Base-by-base conservation (phyloP, 2,888 invertebrate genomes). In the Eristalis intricaria region DNA sequence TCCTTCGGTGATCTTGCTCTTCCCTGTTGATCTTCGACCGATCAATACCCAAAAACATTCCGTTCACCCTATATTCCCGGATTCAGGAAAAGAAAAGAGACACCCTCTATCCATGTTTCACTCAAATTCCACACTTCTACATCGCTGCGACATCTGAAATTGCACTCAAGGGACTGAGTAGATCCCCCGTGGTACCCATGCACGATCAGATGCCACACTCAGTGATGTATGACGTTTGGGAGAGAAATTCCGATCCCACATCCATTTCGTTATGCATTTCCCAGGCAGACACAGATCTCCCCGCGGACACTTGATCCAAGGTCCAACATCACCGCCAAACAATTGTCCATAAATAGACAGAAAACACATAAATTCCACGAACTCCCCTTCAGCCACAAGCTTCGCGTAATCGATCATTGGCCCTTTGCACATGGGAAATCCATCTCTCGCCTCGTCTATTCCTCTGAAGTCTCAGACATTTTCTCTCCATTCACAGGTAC, bases 381-480 rank as follows among this genome's bases (percentile, higher is more conserved):
- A 81, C 69, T 81, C 11, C 15, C 22, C 64, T 43, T 68, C 8
- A 50, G 58, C 69, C 40, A 23, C 58, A 58, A 69, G 66, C 81
- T 58, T 58, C 40, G 65, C 81, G n/a, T 70, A 81, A 81, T 81
- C 81, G 74, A 74, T 81, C 81, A 75, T 63, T 68, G 81, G 81
- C 58, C 69, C 56, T 69, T 29, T 50, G 35, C 26, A 81, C 56
- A 75, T 75, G 75, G 75, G 69, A 81, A 69, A 64, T 69, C 63
- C 43, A 22, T 19, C 11, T 19, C 11, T n/a, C 26, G 11, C 32
- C 29, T 26, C 60, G 50, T 19, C 50, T 50, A 50, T 50, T 66
- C 43, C 71, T 35, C 23, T 61, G 73, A 66, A 79, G 43, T 61
- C 61, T n/a, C 50, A 61, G 22, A 61, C n/a, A n/a, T n/a, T n/a